phyloP scores from a whole-genome alignment of 2,888 invertebrate genomes.

The Blera fallax region DNA sequence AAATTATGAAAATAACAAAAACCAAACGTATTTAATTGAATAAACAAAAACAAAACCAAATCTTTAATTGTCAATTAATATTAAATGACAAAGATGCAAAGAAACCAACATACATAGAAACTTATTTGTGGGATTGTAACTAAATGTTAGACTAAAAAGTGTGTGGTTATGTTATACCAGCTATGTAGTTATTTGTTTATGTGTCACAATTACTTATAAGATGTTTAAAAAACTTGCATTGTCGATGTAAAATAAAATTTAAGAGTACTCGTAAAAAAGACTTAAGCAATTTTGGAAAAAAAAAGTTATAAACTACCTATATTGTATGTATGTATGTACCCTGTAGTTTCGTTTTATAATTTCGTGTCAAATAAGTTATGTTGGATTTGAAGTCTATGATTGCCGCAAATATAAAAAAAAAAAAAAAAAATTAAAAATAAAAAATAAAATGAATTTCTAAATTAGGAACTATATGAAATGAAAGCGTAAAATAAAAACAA shows the following conservation, averaged over 20 bases:
- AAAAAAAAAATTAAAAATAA: neutral
- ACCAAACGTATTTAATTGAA: slow-evolving; percentile 19
- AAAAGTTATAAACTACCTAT: neutral
- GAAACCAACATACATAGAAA: slow-evolving; percentile 27
- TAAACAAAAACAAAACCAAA: slow-evolving; percentile 24
- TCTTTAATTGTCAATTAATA: slow-evolving; percentile 66
- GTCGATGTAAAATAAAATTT: slow-evolving; percentile 45
- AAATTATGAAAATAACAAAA: neutral
- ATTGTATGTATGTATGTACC: too few relatives aligned
- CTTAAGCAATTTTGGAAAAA: neutral
- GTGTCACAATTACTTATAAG: slow-evolving; percentile 33
- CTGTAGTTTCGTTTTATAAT: slow-evolving; percentile 26
- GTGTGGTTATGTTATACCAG: slow-evolving; percentile 39
- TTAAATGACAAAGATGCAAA: slow-evolving; percentile 54
- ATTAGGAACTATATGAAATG: neutral
- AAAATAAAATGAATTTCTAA: neutral
- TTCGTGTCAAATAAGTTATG: slow-evolving; percentile 28
- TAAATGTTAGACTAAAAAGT: slow-evolving; percentile 57
- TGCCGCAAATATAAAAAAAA: neutral
- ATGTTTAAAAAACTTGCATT: slow-evolving; percentile 44
- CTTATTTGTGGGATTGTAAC: slow-evolving; percentile 46
- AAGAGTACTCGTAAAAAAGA: slow-evolving; percentile 16
- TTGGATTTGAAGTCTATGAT: slow-evolving; percentile 21
- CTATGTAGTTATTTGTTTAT: slow-evolving; percentile 59
- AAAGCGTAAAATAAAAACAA: neutral